These are phyloP conservation scores for Phrynosoma blainvillii DNA, from an alignment of 2,113 vertebrate genomes.

Conservation along the genomic window DNA sequence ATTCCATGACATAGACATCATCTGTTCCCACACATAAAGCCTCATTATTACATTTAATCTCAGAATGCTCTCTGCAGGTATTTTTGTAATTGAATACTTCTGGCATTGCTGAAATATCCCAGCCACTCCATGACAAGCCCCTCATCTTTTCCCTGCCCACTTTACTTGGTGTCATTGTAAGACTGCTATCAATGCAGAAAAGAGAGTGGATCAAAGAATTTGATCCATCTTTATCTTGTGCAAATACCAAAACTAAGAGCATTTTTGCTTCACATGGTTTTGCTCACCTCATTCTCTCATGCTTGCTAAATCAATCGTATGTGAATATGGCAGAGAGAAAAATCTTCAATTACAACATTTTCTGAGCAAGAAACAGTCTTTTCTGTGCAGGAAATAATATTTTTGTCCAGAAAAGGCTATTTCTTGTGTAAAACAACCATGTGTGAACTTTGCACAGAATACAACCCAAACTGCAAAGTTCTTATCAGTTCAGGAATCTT, in stretches of 20 bases:
- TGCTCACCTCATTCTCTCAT: neutral
- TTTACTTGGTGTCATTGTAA: neutral
- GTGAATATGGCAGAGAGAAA: neutral
- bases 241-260: neutral
- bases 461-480: too few relatives aligned
- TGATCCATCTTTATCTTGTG: neutral
- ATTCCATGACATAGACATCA: slow-evolving; percentile 37
- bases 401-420: too few relatives aligned
- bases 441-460: too few relatives aligned
- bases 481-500: too few relatives aligned
- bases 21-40: slow-evolving; percentile 54
- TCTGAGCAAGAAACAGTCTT: too few relatives aligned
- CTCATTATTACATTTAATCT: slow-evolving; percentile 73
- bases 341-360: too few relatives aligned
- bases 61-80: slow-evolving; percentile 79
- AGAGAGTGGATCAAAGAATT: neutral
- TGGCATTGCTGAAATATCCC: neutral
- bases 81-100: slow-evolving; percentile 70
- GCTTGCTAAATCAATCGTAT: neutral
- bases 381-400: too few relatives aligned
- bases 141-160: neutral
- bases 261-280: neutral
- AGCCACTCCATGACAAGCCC: neutral
- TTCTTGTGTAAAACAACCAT: too few relatives aligned
- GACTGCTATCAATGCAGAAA: neutral